Evolutionary conservation across 2,888 invertebrate species (phyloP).

Genomic region (Clusia tigrina): DNA sequence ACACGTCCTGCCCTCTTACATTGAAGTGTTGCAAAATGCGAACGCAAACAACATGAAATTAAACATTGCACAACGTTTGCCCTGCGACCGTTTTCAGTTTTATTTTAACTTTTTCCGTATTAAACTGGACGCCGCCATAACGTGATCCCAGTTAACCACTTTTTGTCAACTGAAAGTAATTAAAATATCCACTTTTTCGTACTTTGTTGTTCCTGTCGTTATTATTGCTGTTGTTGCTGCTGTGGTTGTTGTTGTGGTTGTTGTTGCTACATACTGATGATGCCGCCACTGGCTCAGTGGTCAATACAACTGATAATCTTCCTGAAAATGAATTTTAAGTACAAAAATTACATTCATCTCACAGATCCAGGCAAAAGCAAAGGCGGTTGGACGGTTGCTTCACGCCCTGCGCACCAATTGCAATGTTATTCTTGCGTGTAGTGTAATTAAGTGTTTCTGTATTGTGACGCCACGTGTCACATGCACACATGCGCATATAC

Average conservation of each 20-base stretch:
- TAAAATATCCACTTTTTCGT: conserved; percentile 5
- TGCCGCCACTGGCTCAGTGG: not conserved
- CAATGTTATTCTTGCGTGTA: not conserved
- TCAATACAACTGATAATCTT: conserved; percentile 37
- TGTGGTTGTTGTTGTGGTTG: too few relatives aligned
- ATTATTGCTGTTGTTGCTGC: not conserved
- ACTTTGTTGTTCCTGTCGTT: not conserved
- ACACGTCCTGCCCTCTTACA: not conserved
- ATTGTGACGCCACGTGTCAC: not conserved
- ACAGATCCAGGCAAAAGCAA: not conserved
- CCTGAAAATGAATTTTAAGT: conserved; percentile 37
- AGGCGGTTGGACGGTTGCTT: not conserved
- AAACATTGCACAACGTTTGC: not conserved
- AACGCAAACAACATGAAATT: not conserved
- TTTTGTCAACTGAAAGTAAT: conserved; percentile 2
- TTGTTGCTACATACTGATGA: too few relatives aligned
- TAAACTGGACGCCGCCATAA: not conserved
- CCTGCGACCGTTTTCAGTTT: not conserved
- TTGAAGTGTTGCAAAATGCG: not conserved
- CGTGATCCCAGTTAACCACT: not conserved
- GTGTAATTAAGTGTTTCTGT: not conserved
- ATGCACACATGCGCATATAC: conserved; percentile 21
- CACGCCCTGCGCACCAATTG: not conserved
- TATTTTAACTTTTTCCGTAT: not conserved
- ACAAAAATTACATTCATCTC: conserved; percentile 20